These are phyloP conservation scores for Coremacera marginata DNA, from an alignment of 2,888 invertebrate genomes.

Conservation along the genomic window DNA sequence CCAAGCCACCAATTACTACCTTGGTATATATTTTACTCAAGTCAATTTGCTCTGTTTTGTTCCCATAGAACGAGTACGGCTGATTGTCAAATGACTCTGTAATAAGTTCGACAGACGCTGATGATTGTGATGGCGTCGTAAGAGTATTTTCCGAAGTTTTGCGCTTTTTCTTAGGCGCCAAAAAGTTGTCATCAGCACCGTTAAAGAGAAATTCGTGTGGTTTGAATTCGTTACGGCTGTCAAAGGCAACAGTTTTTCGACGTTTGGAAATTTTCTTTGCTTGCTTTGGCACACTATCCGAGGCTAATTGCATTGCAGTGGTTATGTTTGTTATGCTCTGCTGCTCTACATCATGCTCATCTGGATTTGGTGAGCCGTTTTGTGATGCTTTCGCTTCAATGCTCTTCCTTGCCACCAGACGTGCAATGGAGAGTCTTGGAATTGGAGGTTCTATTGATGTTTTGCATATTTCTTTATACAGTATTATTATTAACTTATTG, in stretches of 20 bases:
- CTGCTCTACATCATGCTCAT: neutral
- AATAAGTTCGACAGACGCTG: neutral
- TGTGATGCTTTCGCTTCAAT: conserved; percentile 47
- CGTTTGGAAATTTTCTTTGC: conserved; percentile 52
- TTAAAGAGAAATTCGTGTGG: conserved; percentile 18
- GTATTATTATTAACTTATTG: conserved; percentile 42
- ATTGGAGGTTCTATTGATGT: conserved; percentile 58
- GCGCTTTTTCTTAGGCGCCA: conserved; percentile 37
- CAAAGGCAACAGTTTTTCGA: conserved; percentile 53
- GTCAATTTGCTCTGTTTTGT: conserved; percentile 48
- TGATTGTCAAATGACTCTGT: neutral
- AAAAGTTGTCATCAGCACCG: neutral
- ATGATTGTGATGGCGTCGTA: neutral
- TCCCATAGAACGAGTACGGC: conserved; percentile 53
- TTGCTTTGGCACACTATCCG: neutral
- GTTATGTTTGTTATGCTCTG: conserved; percentile 18
- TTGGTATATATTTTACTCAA: conserved; percentile 55
- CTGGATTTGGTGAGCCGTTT: conserved; percentile 9
- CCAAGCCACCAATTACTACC: conserved; percentile 54
- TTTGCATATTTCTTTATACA: conserved; percentile 56
- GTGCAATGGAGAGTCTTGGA: conserved; percentile 56
- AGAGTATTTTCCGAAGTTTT: conserved; percentile 37
- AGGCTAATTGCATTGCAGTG: conserved; percentile 40
- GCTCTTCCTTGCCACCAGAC: conserved; percentile 53
- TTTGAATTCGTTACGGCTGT: conserved; percentile 39